These are phyloP conservation scores for Cheumatopsyche charites DNA, from an alignment of 1,140 invertebrate species.

Conservation along the genomic window DNA sequence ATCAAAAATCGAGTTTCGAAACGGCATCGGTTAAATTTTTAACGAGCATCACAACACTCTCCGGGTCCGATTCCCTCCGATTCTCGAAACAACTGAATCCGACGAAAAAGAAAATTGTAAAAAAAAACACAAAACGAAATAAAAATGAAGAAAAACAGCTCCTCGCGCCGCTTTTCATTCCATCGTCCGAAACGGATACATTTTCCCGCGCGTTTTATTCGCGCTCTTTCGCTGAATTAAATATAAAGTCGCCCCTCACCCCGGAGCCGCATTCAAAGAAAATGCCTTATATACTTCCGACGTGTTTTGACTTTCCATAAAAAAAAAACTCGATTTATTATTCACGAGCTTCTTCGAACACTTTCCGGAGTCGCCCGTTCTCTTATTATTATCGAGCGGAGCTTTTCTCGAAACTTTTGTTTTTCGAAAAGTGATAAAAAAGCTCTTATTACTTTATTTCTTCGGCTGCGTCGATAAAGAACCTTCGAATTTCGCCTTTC, in stretches of 20 bases:
- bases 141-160: no score
- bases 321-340: constrained; percentile 32
- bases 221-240: constrained; percentile 17
- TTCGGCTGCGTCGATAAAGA: neutral
- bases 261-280: constrained; percentile 8
- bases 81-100: no score
- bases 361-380: constrained; percentile 10
- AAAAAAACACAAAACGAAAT: no score
- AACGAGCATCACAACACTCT: no score
- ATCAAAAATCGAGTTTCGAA: no score
- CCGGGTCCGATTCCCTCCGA: no score
- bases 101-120: no score
- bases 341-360: constrained; percentile 27
- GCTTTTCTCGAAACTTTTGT: constrained; percentile 15
- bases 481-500: neutral
- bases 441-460: constrained; percentile 34
- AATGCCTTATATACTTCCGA: constrained; percentile 17
- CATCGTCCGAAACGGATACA: no score
- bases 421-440: constrained; percentile 26
- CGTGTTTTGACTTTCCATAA: constrained; percentile 26
- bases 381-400: constrained; percentile 26
- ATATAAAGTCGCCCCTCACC: neutral
- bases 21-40: no score
- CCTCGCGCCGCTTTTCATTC: no score
- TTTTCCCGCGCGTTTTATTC: neutral